phyloP scores from a whole-genome alignment of 2,888 invertebrate species.

The Lasioglossum marginatum region DNA sequence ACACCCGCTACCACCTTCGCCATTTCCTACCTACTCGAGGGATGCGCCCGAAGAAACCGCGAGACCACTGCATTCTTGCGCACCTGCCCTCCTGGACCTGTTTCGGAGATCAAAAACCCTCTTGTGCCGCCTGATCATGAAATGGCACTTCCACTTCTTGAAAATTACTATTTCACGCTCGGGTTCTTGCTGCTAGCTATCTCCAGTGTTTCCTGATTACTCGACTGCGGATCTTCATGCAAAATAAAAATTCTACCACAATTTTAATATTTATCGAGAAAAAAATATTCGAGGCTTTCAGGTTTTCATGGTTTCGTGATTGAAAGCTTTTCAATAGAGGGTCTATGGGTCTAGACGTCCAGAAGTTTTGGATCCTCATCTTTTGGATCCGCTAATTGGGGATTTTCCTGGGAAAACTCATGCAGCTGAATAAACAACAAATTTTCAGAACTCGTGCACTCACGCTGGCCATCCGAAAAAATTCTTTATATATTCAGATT shows the following conservation, averaged over 20 bases:
- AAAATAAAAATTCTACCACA: neutral
- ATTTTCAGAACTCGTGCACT: fast-evolving
- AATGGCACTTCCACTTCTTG: slow-evolving; percentile 2
- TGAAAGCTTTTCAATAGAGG: neutral
- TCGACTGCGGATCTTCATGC: neutral
- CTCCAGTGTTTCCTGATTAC: neutral
- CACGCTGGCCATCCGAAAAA: neutral
- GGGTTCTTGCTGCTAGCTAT: neutral
- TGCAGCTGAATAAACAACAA: neutral
- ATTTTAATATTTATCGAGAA: too few species aligned
- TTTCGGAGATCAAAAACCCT: slow-evolving; percentile 13
- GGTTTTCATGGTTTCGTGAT: neutral
- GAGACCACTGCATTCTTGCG: slow-evolving; percentile 17
- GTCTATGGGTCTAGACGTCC: too few species aligned
- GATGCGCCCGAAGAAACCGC: neutral
- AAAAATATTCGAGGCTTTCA: too few species aligned
- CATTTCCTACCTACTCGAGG: neutral
- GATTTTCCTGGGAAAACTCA: neutral
- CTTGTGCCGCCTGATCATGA: slow-evolving; percentile 7
- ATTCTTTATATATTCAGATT: too few species aligned
- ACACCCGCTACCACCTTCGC: slow-evolving; percentile 2
- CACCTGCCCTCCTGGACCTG: slow-evolving; percentile 5
- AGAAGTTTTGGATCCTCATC: too few species aligned
- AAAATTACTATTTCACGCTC: neutral
- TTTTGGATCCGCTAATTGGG: neutral